Conservation (phyloP, 2,113 vertebrate genomes). For the Pycnonotus jocosus region DNA sequence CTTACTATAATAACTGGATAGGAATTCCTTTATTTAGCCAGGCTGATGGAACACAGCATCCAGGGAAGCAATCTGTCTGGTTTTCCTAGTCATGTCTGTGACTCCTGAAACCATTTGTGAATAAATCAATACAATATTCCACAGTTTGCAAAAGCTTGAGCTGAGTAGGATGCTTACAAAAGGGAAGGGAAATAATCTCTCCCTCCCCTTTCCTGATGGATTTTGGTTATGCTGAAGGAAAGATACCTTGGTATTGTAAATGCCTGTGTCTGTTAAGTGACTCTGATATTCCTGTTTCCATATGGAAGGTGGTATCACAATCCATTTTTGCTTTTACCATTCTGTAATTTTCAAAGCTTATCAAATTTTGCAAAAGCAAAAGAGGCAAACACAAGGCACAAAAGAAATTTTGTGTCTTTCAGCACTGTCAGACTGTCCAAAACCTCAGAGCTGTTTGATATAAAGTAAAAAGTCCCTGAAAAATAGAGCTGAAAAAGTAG, state of each 20-base stretch:
- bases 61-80: not conserved
- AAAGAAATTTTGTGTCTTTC: not conserved
- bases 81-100: not conserved
- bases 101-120: not conserved
- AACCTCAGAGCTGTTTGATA: not conserved
- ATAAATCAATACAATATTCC: not conserved
- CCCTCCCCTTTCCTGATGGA: not conserved
- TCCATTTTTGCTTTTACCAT: not conserved
- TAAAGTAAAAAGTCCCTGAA: not conserved
- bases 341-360: not conserved
- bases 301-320: not conserved
- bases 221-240: not conserved
- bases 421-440: not conserved
- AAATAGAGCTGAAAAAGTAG: not conserved
- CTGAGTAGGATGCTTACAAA: not conserved
- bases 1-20: not conserved
- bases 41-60: not conserved
- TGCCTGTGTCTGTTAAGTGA: not conserved
- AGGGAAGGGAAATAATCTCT: not conserved
- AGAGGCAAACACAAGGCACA: not conserved
- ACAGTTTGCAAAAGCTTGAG: not conserved
- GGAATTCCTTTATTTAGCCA: not conserved
- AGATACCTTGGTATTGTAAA: not conserved
- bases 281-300: rapidly evolving
- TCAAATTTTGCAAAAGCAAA: not conserved